Percentiles rank a stretch among this genome's conserved stretches.
These are phyloP conservation scores for Wiebesia pumilae DNA, from an alignment of 1,140 invertebrate genomes.

Conservation along the genomic window DNA sequence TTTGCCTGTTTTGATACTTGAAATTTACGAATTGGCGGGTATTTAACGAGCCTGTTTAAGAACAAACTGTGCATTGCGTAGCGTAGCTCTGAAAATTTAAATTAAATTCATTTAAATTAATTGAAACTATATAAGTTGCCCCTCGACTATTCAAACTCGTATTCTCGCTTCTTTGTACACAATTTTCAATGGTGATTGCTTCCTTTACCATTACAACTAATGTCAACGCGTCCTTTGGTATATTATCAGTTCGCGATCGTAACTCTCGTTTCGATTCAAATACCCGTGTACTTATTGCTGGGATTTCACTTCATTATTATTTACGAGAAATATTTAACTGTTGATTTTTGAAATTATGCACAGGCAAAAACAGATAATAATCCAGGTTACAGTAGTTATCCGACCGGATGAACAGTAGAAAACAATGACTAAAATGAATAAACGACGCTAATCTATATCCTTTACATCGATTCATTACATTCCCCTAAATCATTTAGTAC, in stretches of 20 bases:
- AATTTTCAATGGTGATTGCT: background rate
- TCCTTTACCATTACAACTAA: slow-evolving; percentile 4
- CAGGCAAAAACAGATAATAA: background rate
- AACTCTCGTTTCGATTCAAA: background rate
- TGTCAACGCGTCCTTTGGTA: background rate
- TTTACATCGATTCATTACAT: background rate
- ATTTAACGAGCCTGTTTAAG: slow-evolving; percentile 7
- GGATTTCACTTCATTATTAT: background rate
- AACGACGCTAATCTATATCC: background rate
- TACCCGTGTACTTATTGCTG: background rate
- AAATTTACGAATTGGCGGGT: background rate
- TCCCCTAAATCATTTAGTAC: background rate
- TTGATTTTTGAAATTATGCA: background rate
- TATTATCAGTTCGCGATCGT: background rate
- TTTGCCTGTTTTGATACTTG: background rate
- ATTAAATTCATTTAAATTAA: background rate
- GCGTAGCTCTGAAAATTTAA: background rate
- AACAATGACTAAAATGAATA: background rate
- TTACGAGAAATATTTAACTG: background rate
- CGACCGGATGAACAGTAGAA: background rate
- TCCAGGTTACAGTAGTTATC: no score
- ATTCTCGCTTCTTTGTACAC: background rate
- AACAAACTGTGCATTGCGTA: background rate
- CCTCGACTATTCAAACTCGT: background rate
- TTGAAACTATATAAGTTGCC: background rate